Evolutionary conservation across 1,140 invertebrate genomes (phyloP).

Genomic region (Cyclina sinensis): DNA sequence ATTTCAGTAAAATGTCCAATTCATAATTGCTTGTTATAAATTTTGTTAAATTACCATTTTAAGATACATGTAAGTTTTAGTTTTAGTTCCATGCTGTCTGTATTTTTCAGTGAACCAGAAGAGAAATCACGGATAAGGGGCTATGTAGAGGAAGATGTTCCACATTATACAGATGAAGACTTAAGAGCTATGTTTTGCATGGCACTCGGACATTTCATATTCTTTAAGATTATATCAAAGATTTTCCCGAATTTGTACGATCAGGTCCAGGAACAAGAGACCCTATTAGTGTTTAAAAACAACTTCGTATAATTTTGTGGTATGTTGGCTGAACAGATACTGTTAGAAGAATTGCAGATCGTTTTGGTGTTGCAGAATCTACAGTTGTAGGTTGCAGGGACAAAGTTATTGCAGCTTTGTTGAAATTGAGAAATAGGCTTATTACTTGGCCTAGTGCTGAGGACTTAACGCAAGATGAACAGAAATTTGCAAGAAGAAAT

Average conservation of each 20-base stretch:
- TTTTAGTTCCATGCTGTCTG: too few relatives aligned
- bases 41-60: too few relatives aligned
- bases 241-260: neutral
- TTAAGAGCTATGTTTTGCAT: conserved; percentile 19
- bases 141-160: conserved; percentile 34
- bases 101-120: too few relatives aligned
- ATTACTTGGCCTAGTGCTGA: conserved; percentile 31
- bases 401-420: conserved; percentile 13
- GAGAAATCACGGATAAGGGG: neutral
- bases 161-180: neutral
- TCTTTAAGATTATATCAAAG: neutral
- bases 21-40: too few relatives aligned
- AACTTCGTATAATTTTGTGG: conserved; percentile 39
- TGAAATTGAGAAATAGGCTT: conserved; percentile 20
- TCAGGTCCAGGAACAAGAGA: neutral
- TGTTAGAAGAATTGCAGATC: conserved; percentile 43
- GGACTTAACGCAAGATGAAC: neutral
- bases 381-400: too few relatives aligned
- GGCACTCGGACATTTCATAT: neutral
- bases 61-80: too few relatives aligned
- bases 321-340: conserved; percentile 43
- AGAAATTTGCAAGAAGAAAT: neutral
- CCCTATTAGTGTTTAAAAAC: conserved; percentile 48
- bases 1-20: too few relatives aligned
- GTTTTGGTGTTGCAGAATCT: conserved; percentile 49